phyloP scores from a whole-genome alignment of 2,797 vertebrate genomes.

The Pterois miles region DNA sequence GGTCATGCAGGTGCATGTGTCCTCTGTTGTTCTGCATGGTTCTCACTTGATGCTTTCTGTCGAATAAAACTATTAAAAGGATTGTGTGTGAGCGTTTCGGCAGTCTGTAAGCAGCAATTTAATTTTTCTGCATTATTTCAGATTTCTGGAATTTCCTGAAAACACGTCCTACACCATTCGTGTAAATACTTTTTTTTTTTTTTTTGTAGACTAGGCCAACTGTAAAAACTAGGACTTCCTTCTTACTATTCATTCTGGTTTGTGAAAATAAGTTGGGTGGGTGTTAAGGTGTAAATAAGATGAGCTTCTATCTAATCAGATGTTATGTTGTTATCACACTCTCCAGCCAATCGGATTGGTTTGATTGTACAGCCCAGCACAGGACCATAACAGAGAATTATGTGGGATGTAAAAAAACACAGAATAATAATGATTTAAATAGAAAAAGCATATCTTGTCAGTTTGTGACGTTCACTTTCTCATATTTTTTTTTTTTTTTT shows the following conservation, averaged over 20 bases:
- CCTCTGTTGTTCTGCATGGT: neutral
- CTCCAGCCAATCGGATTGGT: neutral
- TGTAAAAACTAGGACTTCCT: neutral
- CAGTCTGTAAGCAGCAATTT: neutral
- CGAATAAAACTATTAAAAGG: neutral
- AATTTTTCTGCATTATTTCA: neutral
- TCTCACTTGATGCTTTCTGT: neutral
- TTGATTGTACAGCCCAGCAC: neutral
- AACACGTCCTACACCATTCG: neutral
- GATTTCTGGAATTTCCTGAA: neutral
- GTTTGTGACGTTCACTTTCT: neutral
- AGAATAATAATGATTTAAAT: neutral
- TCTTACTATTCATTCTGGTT: neutral
- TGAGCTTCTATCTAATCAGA: neutral
- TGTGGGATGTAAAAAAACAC: neutral
- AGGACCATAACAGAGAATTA: neutral
- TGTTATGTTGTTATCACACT: neutral
- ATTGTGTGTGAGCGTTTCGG: neutral
- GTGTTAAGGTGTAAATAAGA: neutral
- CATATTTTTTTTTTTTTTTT: too few species aligned
- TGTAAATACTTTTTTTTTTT: neutral
- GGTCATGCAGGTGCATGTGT: conserved; percentile 32
- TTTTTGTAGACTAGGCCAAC: neutral
- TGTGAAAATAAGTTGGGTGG: too few species aligned
- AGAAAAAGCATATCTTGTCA: neutral